Base-by-base conservation (phyloP, 2,113 vertebrate genomes). In the Paramisgurnus dabryanus region DNA sequence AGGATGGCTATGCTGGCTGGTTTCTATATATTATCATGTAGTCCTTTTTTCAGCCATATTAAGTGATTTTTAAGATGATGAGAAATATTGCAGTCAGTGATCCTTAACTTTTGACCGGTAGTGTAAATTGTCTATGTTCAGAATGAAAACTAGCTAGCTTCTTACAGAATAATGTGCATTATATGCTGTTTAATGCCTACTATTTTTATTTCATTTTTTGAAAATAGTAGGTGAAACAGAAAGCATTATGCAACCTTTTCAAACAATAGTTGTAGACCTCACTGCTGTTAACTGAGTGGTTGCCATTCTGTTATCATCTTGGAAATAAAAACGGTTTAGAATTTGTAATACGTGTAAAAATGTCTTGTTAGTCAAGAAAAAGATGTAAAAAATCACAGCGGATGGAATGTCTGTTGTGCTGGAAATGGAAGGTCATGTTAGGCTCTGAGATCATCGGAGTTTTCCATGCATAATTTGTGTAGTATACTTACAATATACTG, bases 91-190 rank as follows among this genome's bases (percentile, higher is more conserved):
- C 27, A 34, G 27, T 34, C 27, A 50, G 12, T 53, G 12, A 53
- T 53, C 50, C 50, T 13, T 4, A 15, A 53, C 50, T 53, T 53
- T 53, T 53, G 13, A 15, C 9, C 50, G 4, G 22, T 22, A 22
- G 22, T 22, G 22, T 22, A 22, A 13, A 13, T 22, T 73, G 55
- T 9, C 34, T 60, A 11, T 73, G 70, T 73, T 73, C 7, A 11
- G 70, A 68, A 60, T 17, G 39, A 43, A 60, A 45, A 45, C 40
- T 73, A 60, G 55, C 55, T 72, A 12, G 41, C 70, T 34, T 3
- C 7, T 41, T 17, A 53, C 27, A 13, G 13, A 40, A 71, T 41
- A 40, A 15, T 57, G 34, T 71, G 68, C 4, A 40, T 49, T 55
- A 39, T 71, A 53, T 53, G 4, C 13, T 15, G 50, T 53, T 53